Conservation (phyloP, 2,888 invertebrate species). For the Prosopocoilus inquinatus region DNA sequence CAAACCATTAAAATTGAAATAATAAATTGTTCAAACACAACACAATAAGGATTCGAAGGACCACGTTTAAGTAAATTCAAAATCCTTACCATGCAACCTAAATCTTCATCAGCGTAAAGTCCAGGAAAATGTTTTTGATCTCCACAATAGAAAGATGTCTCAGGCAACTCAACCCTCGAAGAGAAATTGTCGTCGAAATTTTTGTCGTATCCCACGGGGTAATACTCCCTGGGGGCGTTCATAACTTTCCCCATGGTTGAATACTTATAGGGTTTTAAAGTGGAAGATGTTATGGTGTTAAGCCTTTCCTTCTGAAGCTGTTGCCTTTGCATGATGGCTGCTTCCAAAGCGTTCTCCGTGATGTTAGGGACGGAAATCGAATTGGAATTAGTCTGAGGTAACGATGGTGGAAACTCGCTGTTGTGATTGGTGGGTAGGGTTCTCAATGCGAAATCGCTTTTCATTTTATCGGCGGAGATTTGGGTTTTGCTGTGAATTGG, state of each 20-base stretch:
- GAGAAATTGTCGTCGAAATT: constrained; percentile 87
- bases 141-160: constrained; percentile 80
- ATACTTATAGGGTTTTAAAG: constrained; percentile 48
- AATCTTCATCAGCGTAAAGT: constrained; percentile 81
- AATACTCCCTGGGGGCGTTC: constrained; percentile 88
- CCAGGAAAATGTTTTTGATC: constrained; percentile 91
- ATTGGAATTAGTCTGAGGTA: constrained; percentile 34
- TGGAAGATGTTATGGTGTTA: constrained; percentile 50
- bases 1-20: too few species aligned
- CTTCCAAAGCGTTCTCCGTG: constrained; percentile 73
- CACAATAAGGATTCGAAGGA: too few species aligned
- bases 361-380: constrained; percentile 68
- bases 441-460: constrained; percentile 40
- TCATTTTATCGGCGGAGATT: constrained; percentile 34
- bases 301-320: constrained; percentile 58
- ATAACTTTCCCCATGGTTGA: constrained; percentile 64
- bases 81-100: constrained; percentile 88
- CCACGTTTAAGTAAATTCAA: too few species aligned
- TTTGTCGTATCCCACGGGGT: constrained; percentile 84
- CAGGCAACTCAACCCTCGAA: constrained; percentile 79
- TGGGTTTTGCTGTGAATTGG: constrained; percentile 32
- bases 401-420: constrained; percentile 28
- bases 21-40: too few species aligned
- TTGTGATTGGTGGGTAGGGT: constrained; percentile 38
- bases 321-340: constrained; percentile 71